Conservation (phyloP, 2,888 invertebrate species). For the Byasa hedistus region DNA sequence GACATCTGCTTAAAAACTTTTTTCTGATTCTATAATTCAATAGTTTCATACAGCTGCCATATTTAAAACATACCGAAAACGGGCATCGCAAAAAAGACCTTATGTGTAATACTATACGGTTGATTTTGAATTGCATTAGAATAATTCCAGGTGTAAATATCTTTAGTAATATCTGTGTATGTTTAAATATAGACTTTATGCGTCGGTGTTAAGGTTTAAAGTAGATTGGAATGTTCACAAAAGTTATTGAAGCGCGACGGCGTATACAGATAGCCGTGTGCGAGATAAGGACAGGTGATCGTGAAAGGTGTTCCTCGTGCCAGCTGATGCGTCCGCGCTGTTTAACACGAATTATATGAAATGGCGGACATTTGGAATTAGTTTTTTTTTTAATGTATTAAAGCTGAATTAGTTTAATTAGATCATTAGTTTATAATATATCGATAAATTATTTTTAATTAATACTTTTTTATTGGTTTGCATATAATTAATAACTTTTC, state of each 20-base stretch:
- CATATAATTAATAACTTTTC: too few relatives aligned
- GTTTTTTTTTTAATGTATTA: neutral
- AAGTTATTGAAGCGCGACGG: conserved; percentile 7
- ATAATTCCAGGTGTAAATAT: conserved; percentile 12
- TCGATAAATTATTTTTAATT: too few relatives aligned
- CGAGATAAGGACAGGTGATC: conserved; percentile 15
- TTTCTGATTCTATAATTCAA: neutral
- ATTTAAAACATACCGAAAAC: conserved; percentile 4
- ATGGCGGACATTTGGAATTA: conserved; percentile 7
- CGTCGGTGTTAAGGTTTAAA: neutral
- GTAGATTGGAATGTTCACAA: conserved; percentile 11
- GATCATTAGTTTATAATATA: too few relatives aligned
- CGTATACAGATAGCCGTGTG: neutral
- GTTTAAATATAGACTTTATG: conserved; percentile 1
- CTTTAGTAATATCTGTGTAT: neutral
- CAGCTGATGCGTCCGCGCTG: conserved; percentile 21
- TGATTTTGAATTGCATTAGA: neutral
- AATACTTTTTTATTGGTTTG: too few relatives aligned
- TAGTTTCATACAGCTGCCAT: conserved; percentile 13
- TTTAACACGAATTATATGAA: conserved; percentile 5
- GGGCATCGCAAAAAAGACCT: neutral
- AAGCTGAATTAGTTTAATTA: too few relatives aligned
- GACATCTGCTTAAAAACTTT: conserved; percentile 1
- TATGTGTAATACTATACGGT: neutral
- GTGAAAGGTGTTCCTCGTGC: conserved; percentile 24